Conservation (phyloP, 2,797 vertebrate genomes). For the Tenualosa thibaudeaui region DNA sequence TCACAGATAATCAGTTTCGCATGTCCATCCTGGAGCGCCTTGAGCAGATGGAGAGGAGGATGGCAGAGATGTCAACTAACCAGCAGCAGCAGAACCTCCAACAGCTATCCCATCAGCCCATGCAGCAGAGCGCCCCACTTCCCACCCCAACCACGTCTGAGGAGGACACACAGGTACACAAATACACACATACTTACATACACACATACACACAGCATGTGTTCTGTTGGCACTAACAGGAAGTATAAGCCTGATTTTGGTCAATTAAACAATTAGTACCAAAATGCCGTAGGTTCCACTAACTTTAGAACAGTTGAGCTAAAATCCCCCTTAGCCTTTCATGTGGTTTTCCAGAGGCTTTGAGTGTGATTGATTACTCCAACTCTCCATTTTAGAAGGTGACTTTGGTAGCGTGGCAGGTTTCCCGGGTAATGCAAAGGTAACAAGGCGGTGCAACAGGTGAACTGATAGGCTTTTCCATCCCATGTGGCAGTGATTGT, state of each 20-base stretch:
- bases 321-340: too few species aligned
- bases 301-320: too few species aligned
- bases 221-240: background rate
- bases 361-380: too few species aligned
- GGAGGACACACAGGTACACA: slow-evolving; percentile 50
- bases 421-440: background rate
- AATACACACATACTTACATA: background rate
- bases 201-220: background rate
- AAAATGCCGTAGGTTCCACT: too few species aligned
- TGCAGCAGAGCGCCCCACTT: slow-evolving; percentile 55
- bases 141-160: slow-evolving; percentile 53
- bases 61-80: slow-evolving; percentile 77
- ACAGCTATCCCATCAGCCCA: slow-evolving; percentile 28
- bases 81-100: slow-evolving; percentile 39
- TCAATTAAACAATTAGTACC: background rate
- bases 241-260: background rate
- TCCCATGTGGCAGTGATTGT: too few species aligned
- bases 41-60: slow-evolving; percentile 89
- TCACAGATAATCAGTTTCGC: slow-evolving; percentile 88
- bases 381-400: background rate
- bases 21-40: slow-evolving; percentile 91
- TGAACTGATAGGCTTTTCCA: too few species aligned
- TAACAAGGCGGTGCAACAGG: background rate
- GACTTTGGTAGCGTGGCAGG: background rate
- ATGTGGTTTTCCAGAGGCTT: too few species aligned